Conservation (phyloP, 2,888 invertebrate genomes). For the Epistrophe eligans region DNA sequence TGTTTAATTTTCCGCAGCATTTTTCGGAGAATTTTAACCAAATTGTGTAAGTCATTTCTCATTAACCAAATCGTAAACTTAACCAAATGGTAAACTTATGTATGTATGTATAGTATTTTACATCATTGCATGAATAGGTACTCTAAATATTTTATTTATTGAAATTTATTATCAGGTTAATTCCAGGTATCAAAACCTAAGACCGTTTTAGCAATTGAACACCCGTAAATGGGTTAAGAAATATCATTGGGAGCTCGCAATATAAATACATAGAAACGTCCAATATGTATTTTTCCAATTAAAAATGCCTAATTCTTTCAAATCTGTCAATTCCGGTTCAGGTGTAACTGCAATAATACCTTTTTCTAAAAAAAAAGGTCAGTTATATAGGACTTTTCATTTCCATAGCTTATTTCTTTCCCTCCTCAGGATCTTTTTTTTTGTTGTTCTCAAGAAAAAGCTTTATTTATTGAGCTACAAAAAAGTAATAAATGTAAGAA, state of each 20-base stretch:
- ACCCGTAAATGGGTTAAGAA: too few species aligned
- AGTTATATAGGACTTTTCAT: not conserved
- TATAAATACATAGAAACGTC: not conserved
- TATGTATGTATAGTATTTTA: too few species aligned
- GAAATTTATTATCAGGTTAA: too few species aligned
- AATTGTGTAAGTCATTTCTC: too few species aligned
- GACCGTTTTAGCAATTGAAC: too few species aligned
- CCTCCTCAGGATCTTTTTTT: not conserved
- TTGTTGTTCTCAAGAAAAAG: not conserved
- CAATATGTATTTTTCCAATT: not conserved
- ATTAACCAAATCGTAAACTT: too few species aligned
- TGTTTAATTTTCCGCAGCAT: too few species aligned
- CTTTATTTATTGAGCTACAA: not conserved
- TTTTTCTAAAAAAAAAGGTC: not conserved
- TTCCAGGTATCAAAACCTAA: too few species aligned
- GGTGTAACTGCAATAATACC: not conserved
- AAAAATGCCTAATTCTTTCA: not conserved
- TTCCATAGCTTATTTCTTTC: not conserved
- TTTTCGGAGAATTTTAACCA: too few species aligned
- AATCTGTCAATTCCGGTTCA: not conserved
- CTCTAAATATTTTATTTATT: too few species aligned
- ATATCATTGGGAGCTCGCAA: not conserved
- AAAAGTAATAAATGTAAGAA: slow-evolving; percentile 7
- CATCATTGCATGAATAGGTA: too few species aligned
- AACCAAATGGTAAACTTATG: too few species aligned